Evolutionary conservation across 2,888 invertebrate genomes (phyloP), one percentile per base, ranked within the genome.

Genomic region (Heliconius charithonia): DNA sequence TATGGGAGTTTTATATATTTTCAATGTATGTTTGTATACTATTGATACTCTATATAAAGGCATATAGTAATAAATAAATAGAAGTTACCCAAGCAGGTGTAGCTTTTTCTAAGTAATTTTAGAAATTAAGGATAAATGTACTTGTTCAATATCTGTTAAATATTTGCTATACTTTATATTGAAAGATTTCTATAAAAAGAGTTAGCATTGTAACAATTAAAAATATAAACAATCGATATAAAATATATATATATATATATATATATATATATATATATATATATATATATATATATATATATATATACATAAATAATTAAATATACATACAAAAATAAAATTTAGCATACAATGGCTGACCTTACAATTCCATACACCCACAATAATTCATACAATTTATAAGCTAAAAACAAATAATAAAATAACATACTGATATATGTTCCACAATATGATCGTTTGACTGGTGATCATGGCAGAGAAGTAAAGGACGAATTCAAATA

Each of bases 381-480:
- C 37, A 41, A 4, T 67, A 12, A 12, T n/a, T n/a, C n/a, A n/a
- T 22, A 56, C 56, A n/a, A 59, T 7, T 1, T 25, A 12, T 13
- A 62, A n/a, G 27, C 12, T 25, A 25, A 56, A n/a, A 56, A 56
- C 6, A 51, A 10, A 29, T 4, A 71, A 4, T 56, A 71, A 22
- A 22, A 37, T 13, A 32, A 72, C 83, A 81, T 80, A 95, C 97
- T 96, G 96, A 94, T 98, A 98, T 85, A 99, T 97, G 93, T 99
- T 99, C 95, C 97, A 97, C 76, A 98, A 89, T 75, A 99, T 98
- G 88, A 98, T 96, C 19, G 99, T 98, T 86, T 99, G 96, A 88
- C 98, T 99, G 76, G 98, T 96, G 81, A 97, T 95, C 88, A 98
- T 95, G 16, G 98, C 97, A 80, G 98, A 97, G 83, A 97, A 94